Percentiles rank a stretch among this genome's conserved stretches.
These are phyloP conservation scores for Aphyosemion australe DNA, from an alignment of 2,113 vertebrate species.

Conservation along the genomic window DNA sequence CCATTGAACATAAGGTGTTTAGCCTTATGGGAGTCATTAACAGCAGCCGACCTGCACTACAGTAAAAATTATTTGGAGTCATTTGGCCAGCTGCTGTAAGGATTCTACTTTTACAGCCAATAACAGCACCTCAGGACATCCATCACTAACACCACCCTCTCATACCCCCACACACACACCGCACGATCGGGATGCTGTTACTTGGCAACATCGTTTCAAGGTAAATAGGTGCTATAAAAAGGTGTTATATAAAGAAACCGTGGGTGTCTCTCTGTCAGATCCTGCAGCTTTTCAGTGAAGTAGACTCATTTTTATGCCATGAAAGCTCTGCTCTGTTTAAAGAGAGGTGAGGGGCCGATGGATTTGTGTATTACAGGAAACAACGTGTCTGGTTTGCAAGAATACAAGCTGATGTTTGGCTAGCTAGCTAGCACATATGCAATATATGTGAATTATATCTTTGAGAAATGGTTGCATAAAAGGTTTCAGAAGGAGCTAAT, in stretches of 20 bases:
- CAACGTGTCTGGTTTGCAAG: constrained; percentile 18
- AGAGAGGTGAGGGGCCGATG: constrained; percentile 36
- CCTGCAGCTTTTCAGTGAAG: constrained; percentile 16
- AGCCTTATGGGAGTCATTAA: constrained; percentile 24
- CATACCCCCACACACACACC: constrained; percentile 13
- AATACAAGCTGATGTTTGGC: constrained; percentile 6
- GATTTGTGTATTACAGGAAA: constrained; percentile 29
- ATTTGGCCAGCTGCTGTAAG: constrained; percentile 29
- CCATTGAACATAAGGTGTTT: constrained; percentile 14
- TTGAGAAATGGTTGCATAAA: too few species aligned
- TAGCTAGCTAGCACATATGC: background rate
- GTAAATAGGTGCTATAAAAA: constrained; percentile 65
- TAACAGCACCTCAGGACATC: constrained; percentile 44
- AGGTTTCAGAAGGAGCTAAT: too few species aligned
- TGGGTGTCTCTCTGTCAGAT: constrained; percentile 43
- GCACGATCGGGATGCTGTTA: constrained; percentile 57
- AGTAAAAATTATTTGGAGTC: constrained; percentile 15
- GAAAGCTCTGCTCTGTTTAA: constrained; percentile 29
- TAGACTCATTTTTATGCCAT: constrained; percentile 35
- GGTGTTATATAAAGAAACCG: constrained; percentile 57
- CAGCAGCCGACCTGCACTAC: constrained; percentile 20
- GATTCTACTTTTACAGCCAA: constrained; percentile 28
- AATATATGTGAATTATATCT: background rate
- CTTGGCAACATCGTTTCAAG: constrained; percentile 72
- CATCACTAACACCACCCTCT: constrained; percentile 35